Base-by-base conservation (phyloP, 2,113 vertebrate genomes). In the Chitala chitala region DNA sequence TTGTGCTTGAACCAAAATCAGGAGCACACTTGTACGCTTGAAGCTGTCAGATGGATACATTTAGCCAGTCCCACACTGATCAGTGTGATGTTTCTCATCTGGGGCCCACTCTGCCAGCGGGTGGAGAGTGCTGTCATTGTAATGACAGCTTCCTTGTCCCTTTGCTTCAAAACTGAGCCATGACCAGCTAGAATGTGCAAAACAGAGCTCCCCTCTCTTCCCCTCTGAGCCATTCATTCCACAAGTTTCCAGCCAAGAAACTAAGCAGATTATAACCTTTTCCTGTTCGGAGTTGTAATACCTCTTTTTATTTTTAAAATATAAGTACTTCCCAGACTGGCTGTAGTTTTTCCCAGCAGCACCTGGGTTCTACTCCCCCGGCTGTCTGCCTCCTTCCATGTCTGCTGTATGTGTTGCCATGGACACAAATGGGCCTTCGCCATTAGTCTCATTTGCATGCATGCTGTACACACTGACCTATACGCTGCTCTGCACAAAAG, bases 281-380 rank as follows among this genome's bases (percentile, higher is more conserved):
- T 51, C 46, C 44, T 31, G 3, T 73, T 64, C 56, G 46, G 3
- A 50, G 24, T 69, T 69, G 65, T 48, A 66, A 44, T 36, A 48
- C n/a, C n/a, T 33, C 36, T 61, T 61, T 31, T 29, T 59, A 33
- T 36, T 46, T 72, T 73, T 17, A 22, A 33, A 13, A n/a, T n/a
- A n/a, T n/a, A n/a, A n/a, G n/a, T n/a, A n/a, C 55, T 72, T 72
- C 58, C 56, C 72, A 73, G 72, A 63, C 56, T 29, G 64, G 56
- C 56, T 51, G 56, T 44, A 63, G 44, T 72, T 46, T 51, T 56
- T 42, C 44, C 15, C 40, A 46, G 24, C 33, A 46, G 8, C 10
- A 3, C 64, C 12, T 22, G 7, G 6, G 7, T 4, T 56, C 48
- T 72, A 20, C 42, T 61, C 15, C 22, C 17, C 40, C n/a, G 22